phyloP scores from a whole-genome alignment of 1,140 invertebrate genomes.

The Metopolophium dirhodum region DNA sequence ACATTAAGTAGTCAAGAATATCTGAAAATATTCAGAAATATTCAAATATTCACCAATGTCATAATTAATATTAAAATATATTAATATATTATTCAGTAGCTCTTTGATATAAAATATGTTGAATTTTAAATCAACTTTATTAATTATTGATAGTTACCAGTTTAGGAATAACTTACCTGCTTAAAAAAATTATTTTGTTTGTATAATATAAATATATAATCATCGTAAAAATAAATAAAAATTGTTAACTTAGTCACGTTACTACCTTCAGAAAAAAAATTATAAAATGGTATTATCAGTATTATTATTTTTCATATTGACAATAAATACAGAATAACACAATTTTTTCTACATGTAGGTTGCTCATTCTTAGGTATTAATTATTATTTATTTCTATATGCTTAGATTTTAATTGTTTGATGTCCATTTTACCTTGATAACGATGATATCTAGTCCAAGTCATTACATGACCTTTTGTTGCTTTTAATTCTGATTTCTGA shows the following conservation, averaged over 20 bases:
- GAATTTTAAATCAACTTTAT: background rate
- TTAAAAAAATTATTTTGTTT: background rate
- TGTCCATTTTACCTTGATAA: slow-evolving; percentile 51
- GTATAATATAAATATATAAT: background rate
- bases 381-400: background rate
- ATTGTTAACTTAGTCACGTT: background rate
- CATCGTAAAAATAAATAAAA: background rate
- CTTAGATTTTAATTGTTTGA: background rate
- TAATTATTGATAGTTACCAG: background rate
- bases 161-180: background rate
- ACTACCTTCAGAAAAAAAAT: background rate
- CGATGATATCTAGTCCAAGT: slow-evolving; percentile 61
- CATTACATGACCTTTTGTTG: slow-evolving; percentile 60
- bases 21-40: slow-evolving; percentile 61
- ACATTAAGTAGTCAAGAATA: slow-evolving; percentile 66
- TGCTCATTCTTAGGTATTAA: background rate
- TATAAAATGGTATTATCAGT: background rate
- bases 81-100: background rate
- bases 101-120: background rate
- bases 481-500: slow-evolving; percentile 67
- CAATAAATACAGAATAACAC: background rate
- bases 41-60: background rate
- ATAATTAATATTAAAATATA: too few species aligned
- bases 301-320: background rate
- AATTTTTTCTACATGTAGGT: background rate